Percentiles rank a stretch among this genome's conserved stretches.
phyloP scores from a whole-genome alignment of 1,140 invertebrate species.

The Luehdorfia chinensis region DNA sequence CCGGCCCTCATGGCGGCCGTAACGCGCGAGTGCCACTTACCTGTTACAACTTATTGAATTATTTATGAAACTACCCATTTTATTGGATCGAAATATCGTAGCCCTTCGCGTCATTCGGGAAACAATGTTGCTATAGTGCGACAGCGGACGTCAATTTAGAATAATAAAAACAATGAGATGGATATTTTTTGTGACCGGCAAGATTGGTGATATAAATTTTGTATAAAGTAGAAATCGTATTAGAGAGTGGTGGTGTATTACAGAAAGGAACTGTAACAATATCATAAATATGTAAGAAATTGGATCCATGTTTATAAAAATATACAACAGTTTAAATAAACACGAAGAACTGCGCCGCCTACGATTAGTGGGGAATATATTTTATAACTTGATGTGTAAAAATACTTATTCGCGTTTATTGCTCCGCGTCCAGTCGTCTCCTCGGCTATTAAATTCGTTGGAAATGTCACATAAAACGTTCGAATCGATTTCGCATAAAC shows the following conservation, averaged over 20 bases:
- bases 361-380: slow-evolving; percentile 46
- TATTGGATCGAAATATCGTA: slow-evolving; percentile 71
- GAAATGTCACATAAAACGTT: slow-evolving; percentile 70
- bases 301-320: no score
- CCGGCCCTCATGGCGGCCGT: slow-evolving; percentile 48
- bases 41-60: slow-evolving; percentile 71
- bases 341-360: no score
- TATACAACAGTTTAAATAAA: no score
- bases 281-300: no score
- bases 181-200: no score
- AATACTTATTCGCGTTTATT: slow-evolving; percentile 71
- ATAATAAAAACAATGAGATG: neutral
- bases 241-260: no score
- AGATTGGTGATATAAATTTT: no score
- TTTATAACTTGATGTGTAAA: slow-evolving; percentile 65
- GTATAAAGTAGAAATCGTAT: no score
- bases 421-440: slow-evolving; percentile 64
- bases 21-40: slow-evolving; percentile 67
- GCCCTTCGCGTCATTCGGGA: slow-evolving; percentile 32
- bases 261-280: no score
- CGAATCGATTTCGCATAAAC: slow-evolving; percentile 74
- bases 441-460: slow-evolving; percentile 66
- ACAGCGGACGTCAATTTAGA: slow-evolving; percentile 27
- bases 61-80: slow-evolving; percentile 69
- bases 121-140: slow-evolving; percentile 39